Conservation (phyloP, 2,113 vertebrate genomes). For the Nymphicus hollandicus region DNA sequence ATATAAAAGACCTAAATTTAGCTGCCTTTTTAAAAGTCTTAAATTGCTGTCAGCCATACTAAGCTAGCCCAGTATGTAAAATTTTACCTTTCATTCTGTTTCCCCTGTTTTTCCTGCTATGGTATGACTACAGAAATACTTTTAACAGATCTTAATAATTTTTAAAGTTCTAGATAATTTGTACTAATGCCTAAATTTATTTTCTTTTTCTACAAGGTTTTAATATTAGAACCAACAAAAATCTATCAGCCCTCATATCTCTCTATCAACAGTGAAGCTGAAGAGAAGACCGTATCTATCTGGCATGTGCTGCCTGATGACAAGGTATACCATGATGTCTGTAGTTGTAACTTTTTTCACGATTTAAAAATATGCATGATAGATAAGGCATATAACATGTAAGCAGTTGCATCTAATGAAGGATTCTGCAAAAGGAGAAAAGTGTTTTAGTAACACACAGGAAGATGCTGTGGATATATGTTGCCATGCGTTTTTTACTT, state of each 20-base stretch:
- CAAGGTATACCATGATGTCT: constrained; percentile 76
- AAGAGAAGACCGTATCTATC: constrained; percentile 93
- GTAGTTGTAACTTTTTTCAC: not conserved
- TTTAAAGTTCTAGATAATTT: not conserved
- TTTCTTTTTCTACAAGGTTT: constrained; percentile 77
- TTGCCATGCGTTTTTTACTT: not conserved
- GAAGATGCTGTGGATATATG: not conserved
- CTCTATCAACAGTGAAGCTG: constrained; percentile 94
- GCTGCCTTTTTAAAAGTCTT: not conserved
- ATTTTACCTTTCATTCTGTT: not conserved
- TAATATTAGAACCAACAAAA: constrained; percentile 97
- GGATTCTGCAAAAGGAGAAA: not conserved
- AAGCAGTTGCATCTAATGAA: not conserved
- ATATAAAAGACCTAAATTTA: not conserved
- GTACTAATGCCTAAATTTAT: not conserved
- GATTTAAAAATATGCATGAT: not conserved
- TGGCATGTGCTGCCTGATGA: constrained; percentile 96
- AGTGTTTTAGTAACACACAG: not conserved
- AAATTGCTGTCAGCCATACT: not conserved
- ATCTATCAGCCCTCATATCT: constrained; percentile 96
- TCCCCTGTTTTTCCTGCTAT: not conserved
- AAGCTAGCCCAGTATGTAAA: not conserved
- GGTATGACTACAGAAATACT: not conserved
- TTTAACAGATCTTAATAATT: not conserved
- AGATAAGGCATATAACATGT: not conserved